Percentiles rank a stretch among this genome's conserved stretches.
Evolutionary conservation across 2,113 vertebrate genomes (phyloP).

Genomic region (Ramphastos sulfuratus): DNA sequence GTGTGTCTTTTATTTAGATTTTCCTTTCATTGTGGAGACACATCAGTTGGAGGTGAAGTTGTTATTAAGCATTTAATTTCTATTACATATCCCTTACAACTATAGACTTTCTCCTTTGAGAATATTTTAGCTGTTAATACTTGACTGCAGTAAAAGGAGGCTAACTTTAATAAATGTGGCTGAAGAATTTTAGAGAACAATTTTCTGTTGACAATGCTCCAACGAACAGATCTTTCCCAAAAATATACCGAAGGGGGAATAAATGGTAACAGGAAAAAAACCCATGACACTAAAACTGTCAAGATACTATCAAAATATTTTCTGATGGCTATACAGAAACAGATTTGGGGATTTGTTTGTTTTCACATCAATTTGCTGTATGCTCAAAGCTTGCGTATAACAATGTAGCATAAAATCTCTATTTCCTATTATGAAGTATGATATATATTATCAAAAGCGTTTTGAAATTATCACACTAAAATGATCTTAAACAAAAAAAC

Average conservation of each 20-base stretch:
- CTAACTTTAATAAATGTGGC: not conserved
- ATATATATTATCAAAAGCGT: not conserved
- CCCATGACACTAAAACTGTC: not conserved
- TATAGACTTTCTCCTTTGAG: not conserved
- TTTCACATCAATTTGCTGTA: not conserved
- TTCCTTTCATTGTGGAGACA: not conserved
- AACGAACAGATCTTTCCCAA: not conserved
- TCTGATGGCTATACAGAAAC: not conserved
- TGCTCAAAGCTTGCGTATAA: not conserved
- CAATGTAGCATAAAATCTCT: not conserved
- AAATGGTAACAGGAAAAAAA: not conserved
- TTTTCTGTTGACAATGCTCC: not conserved
- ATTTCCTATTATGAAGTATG: not conserved
- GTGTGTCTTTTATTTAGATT: not conserved
- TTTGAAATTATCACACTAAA: not conserved
- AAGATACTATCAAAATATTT: not conserved
- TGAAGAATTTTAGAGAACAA: not conserved
- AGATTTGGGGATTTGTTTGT: not conserved
- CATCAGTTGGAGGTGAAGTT: not conserved
- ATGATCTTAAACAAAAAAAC: not conserved
- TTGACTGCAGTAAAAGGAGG: not conserved
- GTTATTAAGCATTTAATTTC: not conserved
- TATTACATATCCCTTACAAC: not conserved
- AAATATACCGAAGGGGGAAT: not conserved
- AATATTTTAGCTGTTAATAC: not conserved